These are phyloP conservation scores for Brachyalestes nurse DNA, from an alignment of 2,797 vertebrate species.

Conservation along the genomic window DNA sequence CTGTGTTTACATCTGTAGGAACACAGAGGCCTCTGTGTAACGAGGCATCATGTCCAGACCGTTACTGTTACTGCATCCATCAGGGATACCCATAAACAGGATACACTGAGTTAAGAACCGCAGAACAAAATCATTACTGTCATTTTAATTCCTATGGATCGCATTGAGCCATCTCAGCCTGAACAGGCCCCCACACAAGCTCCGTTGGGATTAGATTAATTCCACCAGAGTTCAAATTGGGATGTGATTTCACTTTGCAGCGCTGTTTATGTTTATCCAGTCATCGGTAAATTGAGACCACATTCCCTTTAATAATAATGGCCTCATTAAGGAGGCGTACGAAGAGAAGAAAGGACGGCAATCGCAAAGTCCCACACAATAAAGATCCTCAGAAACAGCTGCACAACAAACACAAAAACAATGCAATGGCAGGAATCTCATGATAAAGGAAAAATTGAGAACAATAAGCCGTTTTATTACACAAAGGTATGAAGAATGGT, in stretches of 20 bases:
- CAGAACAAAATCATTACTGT: neutral
- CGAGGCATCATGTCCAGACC: neutral
- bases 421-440: neutral
- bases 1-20: constrained; percentile 21
- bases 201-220: neutral
- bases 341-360: neutral
- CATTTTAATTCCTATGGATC: neutral
- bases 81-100: neutral
- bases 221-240: neutral
- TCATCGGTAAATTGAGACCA: constrained; percentile 3
- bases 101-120: neutral
- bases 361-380: neutral
- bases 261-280: neutral
- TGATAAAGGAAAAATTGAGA: neutral
- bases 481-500: neutral
- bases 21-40: constrained; percentile 9
- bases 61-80: neutral
- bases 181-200: neutral
- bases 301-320: neutral
- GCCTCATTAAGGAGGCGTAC: neutral
- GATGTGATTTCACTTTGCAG: neutral
- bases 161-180: neutral
- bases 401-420: neutral
- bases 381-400: neutral
- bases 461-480: neutral